A percentile compares a stretch with the other conserved stretches of the same genome.
Evolutionary conservation across 2,797 vertebrate species (phyloP).

Genomic region (Acanthiza pusilla): DNA sequence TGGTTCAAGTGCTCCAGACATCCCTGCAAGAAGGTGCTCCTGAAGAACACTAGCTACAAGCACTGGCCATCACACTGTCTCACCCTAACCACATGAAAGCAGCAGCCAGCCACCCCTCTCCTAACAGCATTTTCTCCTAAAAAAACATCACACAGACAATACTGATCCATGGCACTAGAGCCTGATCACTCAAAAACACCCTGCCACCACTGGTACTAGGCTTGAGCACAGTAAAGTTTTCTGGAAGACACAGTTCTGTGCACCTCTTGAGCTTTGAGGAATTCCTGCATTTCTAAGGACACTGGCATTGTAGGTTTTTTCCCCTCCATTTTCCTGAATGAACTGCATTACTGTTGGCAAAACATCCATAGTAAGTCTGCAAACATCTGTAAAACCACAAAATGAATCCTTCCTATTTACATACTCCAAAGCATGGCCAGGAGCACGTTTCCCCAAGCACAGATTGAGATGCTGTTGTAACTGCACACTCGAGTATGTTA

Average conservation of each 20-base stretch:
- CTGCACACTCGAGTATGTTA: background rate
- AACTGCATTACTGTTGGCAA: background rate
- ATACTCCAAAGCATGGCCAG: background rate
- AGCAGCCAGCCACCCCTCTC: background rate
- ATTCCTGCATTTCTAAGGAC: background rate
- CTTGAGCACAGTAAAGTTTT: background rate
- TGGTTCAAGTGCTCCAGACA: background rate
- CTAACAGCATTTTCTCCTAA: background rate
- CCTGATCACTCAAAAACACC: background rate
- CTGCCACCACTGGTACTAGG: too few species aligned
- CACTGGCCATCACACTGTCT: background rate
- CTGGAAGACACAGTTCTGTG: background rate
- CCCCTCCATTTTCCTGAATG: background rate
- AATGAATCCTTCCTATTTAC: background rate
- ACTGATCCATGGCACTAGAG: background rate
- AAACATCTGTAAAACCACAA: background rate
- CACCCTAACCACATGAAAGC: background rate
- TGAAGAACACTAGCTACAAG: background rate
- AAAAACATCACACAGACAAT: background rate
- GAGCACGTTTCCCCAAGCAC: fast-evolving
- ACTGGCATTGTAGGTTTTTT: background rate
- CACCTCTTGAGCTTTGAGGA: background rate
- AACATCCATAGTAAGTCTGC: background rate
- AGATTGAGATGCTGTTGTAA: fast-evolving
- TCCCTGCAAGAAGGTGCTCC: background rate